phyloP scores from a whole-genome alignment of 2,113 vertebrate species.

The Lanius ludovicianus region DNA sequence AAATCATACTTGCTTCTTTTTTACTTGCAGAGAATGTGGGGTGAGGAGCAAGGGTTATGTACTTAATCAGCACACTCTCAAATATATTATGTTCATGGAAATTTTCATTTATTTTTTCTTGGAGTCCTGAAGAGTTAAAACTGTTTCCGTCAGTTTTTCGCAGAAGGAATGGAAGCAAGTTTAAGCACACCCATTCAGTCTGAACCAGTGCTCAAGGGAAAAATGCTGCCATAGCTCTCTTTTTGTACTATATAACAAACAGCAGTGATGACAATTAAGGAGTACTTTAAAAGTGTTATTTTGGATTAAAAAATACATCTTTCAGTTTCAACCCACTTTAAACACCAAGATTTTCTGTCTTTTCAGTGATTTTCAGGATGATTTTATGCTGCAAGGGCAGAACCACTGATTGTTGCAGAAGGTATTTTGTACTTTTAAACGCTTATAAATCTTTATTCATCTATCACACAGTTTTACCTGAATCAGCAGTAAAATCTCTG shows the following conservation, averaged over 20 bases:
- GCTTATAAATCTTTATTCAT: constrained; percentile 12
- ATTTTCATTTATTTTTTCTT: background rate
- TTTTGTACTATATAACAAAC: background rate
- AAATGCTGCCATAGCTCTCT: background rate
- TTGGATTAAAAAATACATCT: background rate
- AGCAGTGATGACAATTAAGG: background rate
- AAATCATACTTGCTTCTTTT: background rate
- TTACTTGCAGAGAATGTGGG: background rate
- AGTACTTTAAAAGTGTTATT: background rate
- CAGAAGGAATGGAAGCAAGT: background rate
- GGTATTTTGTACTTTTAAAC: background rate
- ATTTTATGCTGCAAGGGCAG: background rate
- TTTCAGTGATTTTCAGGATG: background rate
- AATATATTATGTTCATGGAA: background rate
- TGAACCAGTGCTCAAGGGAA: background rate
- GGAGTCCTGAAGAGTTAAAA: background rate
- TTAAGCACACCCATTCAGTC: background rate
- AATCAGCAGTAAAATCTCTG: constrained; percentile 40
- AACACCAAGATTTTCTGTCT: background rate
- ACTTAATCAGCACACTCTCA: background rate
- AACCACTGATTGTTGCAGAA: background rate
- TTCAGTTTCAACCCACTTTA: background rate
- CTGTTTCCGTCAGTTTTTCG: background rate
- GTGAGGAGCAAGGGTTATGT: background rate
- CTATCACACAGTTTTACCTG: background rate